Base-by-base conservation (phyloP, 2,113 vertebrate species). In the Nematolebias whitei region DNA sequence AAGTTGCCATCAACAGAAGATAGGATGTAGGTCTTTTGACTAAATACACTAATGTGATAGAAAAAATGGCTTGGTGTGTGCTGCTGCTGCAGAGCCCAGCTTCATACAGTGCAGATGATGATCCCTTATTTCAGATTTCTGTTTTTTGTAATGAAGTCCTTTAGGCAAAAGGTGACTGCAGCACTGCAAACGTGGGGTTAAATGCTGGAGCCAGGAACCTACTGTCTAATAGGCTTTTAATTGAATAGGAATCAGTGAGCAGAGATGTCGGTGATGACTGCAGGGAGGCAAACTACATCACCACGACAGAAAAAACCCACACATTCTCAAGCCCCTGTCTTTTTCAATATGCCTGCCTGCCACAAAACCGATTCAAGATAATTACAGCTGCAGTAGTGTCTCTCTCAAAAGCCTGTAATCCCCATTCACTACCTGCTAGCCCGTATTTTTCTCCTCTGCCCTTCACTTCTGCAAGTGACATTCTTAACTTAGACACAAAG, bases 221-320 rank as follows among this genome's bases (percentile, higher is more conserved):
- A 51, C 38, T 75, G 50, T 76, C 61, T 79, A 71, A 85, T 78
- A 67, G 71, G 59, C 38, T 78, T 76, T 84, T 86, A 85, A 86
- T 78, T 79, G 57, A 87, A 53, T 40, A 58, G 67, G 61, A 84
- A 55, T 76, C 81, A 76, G 66, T 68, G 71, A 76, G 60, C 68
- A 41, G 64, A 56, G 71, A 76, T 78, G 72, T 71, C 68, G 75
- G 58, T 82, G 79, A 84, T 66, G 75, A 81, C 71, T 74, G 9
- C 58, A 50, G 72, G 70, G 64, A 65, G 56, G 58, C 13, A 58
- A 70, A 79, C 63, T 63, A 64, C 52, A 58, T 43, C 10, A 38
- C 44, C 54, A 56, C 22, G 63, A 76, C 63, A 22, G 67, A 60
- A 47, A n/a, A n/a, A 44, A 62, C 64, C 73, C 0, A 26, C 70